Percentiles rank a stretch among this genome's conserved stretches.
Evolutionary conservation across 2,888 invertebrate species (phyloP).

Genomic region (Serripes groenlandicus): DNA sequence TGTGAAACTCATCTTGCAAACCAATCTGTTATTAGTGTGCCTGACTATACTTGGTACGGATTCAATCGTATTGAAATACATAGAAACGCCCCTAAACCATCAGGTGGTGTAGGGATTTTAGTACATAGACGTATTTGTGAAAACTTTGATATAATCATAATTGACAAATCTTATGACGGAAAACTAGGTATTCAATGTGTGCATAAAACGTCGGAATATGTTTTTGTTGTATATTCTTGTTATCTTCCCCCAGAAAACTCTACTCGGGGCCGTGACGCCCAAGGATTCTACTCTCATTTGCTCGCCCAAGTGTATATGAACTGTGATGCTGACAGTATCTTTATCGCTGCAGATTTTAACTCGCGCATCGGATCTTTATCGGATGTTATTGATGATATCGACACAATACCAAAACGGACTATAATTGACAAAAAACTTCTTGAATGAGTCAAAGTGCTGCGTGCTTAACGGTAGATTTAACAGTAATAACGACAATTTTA

Average conservation of each 20-base stretch:
- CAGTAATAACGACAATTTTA: constrained; percentile 11
- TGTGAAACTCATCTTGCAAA: background rate
- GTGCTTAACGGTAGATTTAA: background rate
- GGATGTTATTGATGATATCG: background rate
- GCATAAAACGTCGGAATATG: background rate
- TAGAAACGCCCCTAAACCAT: background rate
- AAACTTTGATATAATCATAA: background rate
- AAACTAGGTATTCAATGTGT: background rate
- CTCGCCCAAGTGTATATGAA: background rate
- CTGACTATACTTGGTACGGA: constrained; percentile 15
- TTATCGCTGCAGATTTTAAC: background rate
- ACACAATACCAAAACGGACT: background rate
- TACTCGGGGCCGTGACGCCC: background rate
- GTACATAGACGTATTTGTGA: background rate
- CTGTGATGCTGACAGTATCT: background rate
- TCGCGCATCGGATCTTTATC: background rate
- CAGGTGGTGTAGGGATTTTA: constrained; percentile 14
- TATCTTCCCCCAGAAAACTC: constrained; percentile 9
- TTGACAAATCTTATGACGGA: constrained; percentile 1
- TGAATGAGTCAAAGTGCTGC: background rate
- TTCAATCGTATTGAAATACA: background rate
- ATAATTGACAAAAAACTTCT: background rate
- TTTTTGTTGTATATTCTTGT: background rate
- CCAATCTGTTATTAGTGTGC: background rate
- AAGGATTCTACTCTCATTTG: background rate